Conservation (phyloP, 2,113 vertebrate species). For the Suricata suricatta region DNA sequence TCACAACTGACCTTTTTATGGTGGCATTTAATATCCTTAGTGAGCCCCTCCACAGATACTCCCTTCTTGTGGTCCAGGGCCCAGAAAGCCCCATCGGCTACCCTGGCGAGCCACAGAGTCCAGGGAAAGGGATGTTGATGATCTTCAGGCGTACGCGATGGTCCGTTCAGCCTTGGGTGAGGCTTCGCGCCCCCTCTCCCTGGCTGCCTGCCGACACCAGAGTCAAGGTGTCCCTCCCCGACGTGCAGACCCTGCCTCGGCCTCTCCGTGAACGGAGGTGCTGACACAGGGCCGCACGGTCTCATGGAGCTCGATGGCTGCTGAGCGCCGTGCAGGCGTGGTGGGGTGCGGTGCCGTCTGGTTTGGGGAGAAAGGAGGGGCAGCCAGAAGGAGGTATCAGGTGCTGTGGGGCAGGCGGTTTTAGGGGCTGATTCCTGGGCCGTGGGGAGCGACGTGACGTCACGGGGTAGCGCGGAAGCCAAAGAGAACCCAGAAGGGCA, state of each 20-base stretch:
- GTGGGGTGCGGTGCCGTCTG: neutral
- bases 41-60: neutral
- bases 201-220: neutral
- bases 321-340: rapidly evolving
- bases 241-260: neutral
- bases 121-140: neutral
- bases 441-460: neutral
- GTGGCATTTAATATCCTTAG: neutral
- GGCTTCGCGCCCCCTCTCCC: neutral
- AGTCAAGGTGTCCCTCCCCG: neutral
- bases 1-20: neutral
- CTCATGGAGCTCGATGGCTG: neutral
- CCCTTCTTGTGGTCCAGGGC: neutral
- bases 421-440: neutral
- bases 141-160: too few relatives aligned
- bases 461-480: neutral
- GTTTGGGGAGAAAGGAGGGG: neutral
- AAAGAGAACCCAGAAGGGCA: neutral
- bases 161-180: neutral
- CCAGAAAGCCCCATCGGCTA: neutral
- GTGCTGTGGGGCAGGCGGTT: neutral
- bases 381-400: neutral
- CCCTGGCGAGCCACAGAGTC: neutral
- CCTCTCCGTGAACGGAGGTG: neutral
- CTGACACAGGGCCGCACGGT: neutral